Conservation (phyloP, 2,888 invertebrate species). For the Drosophila meridionalis region DNA sequence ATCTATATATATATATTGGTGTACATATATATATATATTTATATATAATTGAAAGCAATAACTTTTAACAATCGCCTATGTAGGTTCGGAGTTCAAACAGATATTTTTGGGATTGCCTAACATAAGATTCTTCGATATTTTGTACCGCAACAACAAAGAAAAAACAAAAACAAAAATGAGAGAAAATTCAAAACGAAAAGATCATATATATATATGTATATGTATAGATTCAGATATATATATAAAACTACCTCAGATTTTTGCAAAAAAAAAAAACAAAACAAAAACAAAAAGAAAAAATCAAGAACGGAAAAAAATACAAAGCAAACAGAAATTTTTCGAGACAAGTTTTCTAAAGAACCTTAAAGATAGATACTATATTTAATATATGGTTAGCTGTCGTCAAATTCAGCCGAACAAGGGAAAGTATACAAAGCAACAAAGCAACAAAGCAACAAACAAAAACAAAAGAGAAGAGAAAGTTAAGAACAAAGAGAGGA, state of each 20-base stretch:
- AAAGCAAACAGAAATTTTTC: slow-evolving; percentile 70
- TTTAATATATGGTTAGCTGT: slow-evolving; percentile 58
- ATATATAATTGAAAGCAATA: slow-evolving; percentile 58
- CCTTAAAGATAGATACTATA: slow-evolving; percentile 51
- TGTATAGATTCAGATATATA: slow-evolving; percentile 1
- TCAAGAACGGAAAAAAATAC: slow-evolving; percentile 9
- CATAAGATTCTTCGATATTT: slow-evolving; percentile 57
- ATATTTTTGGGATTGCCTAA: slow-evolving; percentile 48
- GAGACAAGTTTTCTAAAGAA: slow-evolving; percentile 73
- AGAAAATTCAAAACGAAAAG: slow-evolving; percentile 69
- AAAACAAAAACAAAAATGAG: slow-evolving; percentile 44
- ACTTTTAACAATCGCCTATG: slow-evolving; percentile 54
- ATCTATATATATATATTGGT: not conserved
- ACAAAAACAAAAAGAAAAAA: slow-evolving; percentile 30
- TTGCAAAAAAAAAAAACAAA: slow-evolving; percentile 61
- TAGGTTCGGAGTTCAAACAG: slow-evolving; percentile 50
- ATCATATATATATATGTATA: slow-evolving; percentile 2
- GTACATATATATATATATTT: not conserved
- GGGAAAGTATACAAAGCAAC: slow-evolving; percentile 64
- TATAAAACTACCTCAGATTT: slow-evolving; percentile 77
- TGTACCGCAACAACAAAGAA: slow-evolving; percentile 42
- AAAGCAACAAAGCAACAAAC: slow-evolving; percentile 14
- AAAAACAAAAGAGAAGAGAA: slow-evolving; percentile 21
- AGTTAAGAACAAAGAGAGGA: slow-evolving; percentile 9
- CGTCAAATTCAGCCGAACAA: slow-evolving; percentile 57